Conservation (phyloP, 2,113 vertebrate species). For the Prunella himalayana region DNA sequence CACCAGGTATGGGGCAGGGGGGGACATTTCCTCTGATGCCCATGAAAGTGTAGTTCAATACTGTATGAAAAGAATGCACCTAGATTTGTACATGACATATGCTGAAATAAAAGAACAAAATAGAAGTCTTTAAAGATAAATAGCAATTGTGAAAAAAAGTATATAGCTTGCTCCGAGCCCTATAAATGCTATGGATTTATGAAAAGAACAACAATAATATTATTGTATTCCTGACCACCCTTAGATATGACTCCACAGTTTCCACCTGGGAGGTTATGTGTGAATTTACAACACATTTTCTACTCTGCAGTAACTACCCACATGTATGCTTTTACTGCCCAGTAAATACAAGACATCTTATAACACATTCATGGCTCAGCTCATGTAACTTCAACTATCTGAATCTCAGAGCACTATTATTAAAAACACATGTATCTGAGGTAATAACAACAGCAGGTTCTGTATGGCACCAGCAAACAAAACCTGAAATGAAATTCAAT, state of each 20-base stretch:
- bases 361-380: neutral
- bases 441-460: slow-evolving; percentile 7
- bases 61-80: neutral
- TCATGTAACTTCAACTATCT: slow-evolving; percentile 2
- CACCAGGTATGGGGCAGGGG: neutral
- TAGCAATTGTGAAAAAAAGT: neutral
- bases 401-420: slow-evolving; percentile 40
- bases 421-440: slow-evolving; percentile 33
- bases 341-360: neutral
- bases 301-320: neutral
- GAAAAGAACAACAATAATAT: neutral
- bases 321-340: neutral
- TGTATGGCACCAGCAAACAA: neutral
- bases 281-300: neutral
- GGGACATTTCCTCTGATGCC: neutral
- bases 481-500: slow-evolving; percentile 30
- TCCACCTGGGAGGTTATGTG: neutral
- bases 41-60: neutral
- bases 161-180: neutral
- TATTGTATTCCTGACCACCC: neutral
- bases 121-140: neutral
- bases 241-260: neutral
- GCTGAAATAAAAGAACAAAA: neutral
- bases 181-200: neutral
- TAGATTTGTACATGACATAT: neutral